Evolutionary conservation across 2,888 invertebrate genomes (phyloP), one percentile per base, ranked within the genome.

Genomic region (Campoplex nolae): DNA sequence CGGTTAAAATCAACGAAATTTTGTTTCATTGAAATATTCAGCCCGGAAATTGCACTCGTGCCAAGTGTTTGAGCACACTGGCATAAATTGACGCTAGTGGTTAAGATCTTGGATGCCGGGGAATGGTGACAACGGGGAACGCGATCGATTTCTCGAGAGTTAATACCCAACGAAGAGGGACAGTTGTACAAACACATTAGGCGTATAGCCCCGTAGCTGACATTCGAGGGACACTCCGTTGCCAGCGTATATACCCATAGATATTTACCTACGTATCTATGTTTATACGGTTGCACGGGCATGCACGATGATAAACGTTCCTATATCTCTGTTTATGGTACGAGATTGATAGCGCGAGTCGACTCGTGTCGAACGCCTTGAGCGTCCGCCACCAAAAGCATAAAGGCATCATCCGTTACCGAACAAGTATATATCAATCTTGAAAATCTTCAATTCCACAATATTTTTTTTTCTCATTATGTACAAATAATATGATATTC

Each of bases 141-240:
- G 58, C 58, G 58, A 58, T 81, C 56, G 76, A 79, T 82, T 65
- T 73, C 79, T 85, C 80, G 71, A 75, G 71, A 75, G 78, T 88
- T 84, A 84, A 88, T 88, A 83, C 83, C 58, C 73, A 28, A 38
- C 58, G 32, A 56, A 51, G 85, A 84, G 88, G 86, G 88, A 91
- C 91, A 91, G 90, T 91, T 91, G 90, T 91, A 90, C 90, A 92
- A 91, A 92, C 90, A 91, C 87, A 91, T 91, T 90, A 90, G 88
- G 86, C 88, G 87, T 89, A 90, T 87, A 88, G 18, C 67, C 42
- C 70, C 42, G 45, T 89, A 87, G 81, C 76, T 85, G 73, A 84
- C 74, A 83, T 67, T 67, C 42, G 73, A 70, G 73, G 51, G 45
- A 54, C 51, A 71, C 51, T 42, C 45, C 54, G 42, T 38, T 65